These are phyloP conservation scores for Digitonthophagus gazella DNA, from an alignment of 2,888 invertebrate species.

Conservation along the genomic window DNA sequence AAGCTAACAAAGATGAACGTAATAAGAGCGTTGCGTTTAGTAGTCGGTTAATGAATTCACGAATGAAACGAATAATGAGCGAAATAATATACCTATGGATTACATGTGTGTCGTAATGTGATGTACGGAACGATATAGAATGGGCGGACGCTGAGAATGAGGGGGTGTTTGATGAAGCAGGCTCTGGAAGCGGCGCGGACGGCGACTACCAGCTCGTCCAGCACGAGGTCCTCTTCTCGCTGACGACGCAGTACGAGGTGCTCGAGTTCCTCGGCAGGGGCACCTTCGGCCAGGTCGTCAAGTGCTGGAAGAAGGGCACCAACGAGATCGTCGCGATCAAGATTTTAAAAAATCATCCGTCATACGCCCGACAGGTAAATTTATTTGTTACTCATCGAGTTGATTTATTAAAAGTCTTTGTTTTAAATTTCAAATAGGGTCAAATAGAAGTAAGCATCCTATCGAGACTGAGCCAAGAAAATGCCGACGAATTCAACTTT, in stretches of 20 bases:
- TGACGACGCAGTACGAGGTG: constrained; percentile 94
- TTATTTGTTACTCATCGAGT: neutral
- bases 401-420: neutral
- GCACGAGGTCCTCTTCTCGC: constrained; percentile 96
- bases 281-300: constrained; percentile 98
- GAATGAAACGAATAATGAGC: too few relatives aligned
- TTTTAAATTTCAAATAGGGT: constrained; percentile 56
- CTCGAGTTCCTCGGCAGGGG: constrained; percentile 98
- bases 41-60: too few relatives aligned
- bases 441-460: constrained; percentile 99
- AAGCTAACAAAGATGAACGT: too few relatives aligned
- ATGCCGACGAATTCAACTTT: constrained; percentile 99
- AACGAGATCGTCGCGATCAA: constrained; percentile 99
- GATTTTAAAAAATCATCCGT: constrained; percentile 99
- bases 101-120: constrained; percentile 32
- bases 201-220: constrained; percentile 98
- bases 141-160: constrained; percentile 34
- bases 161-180: constrained; percentile 48
- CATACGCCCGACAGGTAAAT: constrained; percentile 92
- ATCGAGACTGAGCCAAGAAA: constrained; percentile 91
- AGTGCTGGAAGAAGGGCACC: constrained; percentile 99
- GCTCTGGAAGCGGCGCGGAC: constrained; percentile 84
- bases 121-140: constrained; percentile 30
- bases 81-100: constrained; percentile 25
- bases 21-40: too few relatives aligned